Evolutionary conservation across 1,140 invertebrate genomes (phyloP).

Genomic region (Belonocnema kinseyi): DNA sequence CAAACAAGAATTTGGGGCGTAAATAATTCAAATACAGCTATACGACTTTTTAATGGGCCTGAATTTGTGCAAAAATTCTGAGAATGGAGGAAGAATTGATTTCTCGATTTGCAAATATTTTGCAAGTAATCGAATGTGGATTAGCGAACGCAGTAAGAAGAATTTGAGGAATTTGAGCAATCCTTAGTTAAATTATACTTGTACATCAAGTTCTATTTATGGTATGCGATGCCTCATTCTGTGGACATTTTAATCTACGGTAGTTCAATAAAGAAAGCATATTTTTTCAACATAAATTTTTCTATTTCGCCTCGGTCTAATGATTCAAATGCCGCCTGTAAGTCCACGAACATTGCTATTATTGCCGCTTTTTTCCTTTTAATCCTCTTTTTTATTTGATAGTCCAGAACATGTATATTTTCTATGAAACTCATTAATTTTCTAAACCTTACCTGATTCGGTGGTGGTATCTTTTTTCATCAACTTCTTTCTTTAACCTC

Average conservation of each 20-base stretch:
- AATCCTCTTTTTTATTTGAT: no score
- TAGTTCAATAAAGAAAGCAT: no score
- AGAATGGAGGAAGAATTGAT: slow-evolving; percentile 56
- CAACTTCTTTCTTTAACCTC: no score
- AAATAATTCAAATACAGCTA: slow-evolving; percentile 62
- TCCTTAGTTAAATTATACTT: slow-evolving; percentile 45
- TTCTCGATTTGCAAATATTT: slow-evolving; percentile 39
- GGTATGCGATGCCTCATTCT: slow-evolving; percentile 53
- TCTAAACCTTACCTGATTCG: no score
- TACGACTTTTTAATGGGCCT: slow-evolving; percentile 57
- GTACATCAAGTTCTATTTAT: slow-evolving; percentile 50
- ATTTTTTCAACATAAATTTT: no score
- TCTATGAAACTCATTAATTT: no score
- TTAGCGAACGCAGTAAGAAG: slow-evolving; percentile 38
- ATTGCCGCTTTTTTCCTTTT: no score
- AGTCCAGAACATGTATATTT: no score
- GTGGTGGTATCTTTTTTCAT: no score
- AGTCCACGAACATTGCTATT: no score
- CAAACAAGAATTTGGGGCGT: slow-evolving; percentile 50
- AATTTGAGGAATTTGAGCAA: slow-evolving; percentile 46
- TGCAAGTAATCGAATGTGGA: slow-evolving; percentile 40
- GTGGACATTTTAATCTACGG: slow-evolving; percentile 58
- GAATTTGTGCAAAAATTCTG: slow-evolving; percentile 52
- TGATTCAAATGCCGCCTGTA: no score
- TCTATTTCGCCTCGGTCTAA: no score